These are phyloP conservation scores for Alectoris magna DNA, from an alignment of 2,797 vertebrate genomes.

Conservation along the genomic window DNA sequence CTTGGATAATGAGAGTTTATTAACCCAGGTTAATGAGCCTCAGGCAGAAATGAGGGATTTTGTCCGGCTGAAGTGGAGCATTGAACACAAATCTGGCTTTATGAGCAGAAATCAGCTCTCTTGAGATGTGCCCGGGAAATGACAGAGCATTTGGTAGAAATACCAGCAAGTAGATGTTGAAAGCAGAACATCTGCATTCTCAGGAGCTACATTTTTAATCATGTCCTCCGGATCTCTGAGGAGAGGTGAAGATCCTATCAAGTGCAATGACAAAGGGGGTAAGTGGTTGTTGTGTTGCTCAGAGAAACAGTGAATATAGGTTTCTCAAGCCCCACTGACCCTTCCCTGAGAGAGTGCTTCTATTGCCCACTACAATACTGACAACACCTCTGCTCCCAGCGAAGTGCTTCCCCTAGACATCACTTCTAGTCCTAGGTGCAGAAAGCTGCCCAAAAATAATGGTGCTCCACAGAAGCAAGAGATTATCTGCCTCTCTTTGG, in stretches of 20 bases:
- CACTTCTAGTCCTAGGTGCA: neutral
- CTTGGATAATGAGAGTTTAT: constrained; percentile 66
- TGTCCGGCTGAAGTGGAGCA: constrained; percentile 8
- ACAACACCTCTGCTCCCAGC: neutral
- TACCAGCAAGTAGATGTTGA: neutral
- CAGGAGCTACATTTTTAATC: neutral
- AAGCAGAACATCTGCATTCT: constrained; percentile 40
- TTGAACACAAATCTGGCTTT: neutral
- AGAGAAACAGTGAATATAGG: neutral
- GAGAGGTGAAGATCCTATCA: neutral
- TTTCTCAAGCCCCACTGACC: neutral
- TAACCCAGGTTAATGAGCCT: constrained; percentile 69
- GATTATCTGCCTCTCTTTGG: neutral
- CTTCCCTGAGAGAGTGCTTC: neutral
- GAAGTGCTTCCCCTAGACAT: neutral
- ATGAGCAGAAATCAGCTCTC: neutral
- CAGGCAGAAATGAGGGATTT: constrained; percentile 37
- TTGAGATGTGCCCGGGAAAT: neutral
- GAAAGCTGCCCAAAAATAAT: neutral
- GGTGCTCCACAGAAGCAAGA: neutral
- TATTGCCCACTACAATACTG: neutral
- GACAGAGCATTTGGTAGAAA: constrained; percentile 24
- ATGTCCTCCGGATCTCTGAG: neutral
- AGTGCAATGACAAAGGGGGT: neutral
- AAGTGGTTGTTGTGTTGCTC: neutral